phyloP scores from a whole-genome alignment of 1,140 invertebrate species.

The Stegodyphus dumicola region DNA sequence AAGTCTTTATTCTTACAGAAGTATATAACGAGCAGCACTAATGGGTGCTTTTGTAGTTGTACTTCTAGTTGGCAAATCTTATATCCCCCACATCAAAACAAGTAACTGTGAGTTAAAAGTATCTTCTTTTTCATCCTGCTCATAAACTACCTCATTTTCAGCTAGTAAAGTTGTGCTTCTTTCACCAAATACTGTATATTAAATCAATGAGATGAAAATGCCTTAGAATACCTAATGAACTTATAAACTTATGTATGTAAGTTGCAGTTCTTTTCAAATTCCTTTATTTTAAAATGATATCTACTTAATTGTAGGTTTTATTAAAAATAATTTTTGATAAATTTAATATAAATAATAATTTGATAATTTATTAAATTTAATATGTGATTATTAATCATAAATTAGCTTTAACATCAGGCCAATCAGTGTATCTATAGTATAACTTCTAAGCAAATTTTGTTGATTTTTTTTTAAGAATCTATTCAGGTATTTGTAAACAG shows the following conservation, averaged over 20 bases:
- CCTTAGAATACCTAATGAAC: neutral
- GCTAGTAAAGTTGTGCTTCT: neutral
- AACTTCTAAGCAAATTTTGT: no score
- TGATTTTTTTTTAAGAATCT: no score
- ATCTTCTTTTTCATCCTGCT: conserved; percentile 28
- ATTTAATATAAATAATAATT: no score
- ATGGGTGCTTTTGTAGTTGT: conserved; percentile 38
- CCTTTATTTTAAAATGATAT: no score
- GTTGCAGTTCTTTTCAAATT: no score
- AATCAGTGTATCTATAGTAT: no score
- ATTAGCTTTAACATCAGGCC: no score
- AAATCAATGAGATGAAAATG: neutral
- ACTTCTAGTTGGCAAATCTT: conserved; percentile 34
- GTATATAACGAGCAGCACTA: conserved; percentile 20
- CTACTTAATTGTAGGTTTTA: no score
- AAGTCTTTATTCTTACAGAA: conserved; percentile 20
- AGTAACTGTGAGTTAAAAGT: conserved; percentile 12
- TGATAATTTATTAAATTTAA: no score
- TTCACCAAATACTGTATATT: neutral
- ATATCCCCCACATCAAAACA: neutral
- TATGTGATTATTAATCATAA: no score
- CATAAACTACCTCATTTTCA: conserved; percentile 58
- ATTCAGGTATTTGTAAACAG: neutral
- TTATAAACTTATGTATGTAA: no score
- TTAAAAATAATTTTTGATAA: no score